phyloP scores from a whole-genome alignment of 2,113 vertebrate genomes.

The Lycaon pictus region DNA sequence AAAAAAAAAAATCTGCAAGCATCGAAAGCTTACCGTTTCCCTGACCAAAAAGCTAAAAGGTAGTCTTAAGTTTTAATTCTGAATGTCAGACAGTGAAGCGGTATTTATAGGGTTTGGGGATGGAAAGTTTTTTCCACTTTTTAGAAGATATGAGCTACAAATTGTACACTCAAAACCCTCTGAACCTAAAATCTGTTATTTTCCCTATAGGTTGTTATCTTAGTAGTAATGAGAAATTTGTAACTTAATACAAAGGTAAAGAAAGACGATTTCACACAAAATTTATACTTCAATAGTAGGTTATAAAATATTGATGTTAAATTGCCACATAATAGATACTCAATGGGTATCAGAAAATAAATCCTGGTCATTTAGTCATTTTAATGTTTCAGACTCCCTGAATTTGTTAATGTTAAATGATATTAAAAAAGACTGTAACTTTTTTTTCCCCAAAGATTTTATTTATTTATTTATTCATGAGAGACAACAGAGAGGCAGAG shows the following conservation, averaged over 20 bases:
- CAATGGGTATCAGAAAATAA: not conserved
- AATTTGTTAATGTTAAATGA: constrained; percentile 26
- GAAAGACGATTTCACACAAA: not conserved
- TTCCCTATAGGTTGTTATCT: not conserved
- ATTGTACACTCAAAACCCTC: not conserved
- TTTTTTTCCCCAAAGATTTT: too few species aligned
- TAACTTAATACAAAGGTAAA: not conserved
- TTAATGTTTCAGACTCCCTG: not conserved
- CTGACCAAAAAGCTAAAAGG: not conserved
- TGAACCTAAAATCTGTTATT: not conserved
- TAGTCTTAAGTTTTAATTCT: not conserved
- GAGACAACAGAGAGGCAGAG: too few species aligned
- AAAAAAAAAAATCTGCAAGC: not conserved
- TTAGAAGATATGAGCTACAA: not conserved
- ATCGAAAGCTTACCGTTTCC: not conserved
- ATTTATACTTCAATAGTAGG: not conserved
- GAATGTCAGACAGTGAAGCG: not conserved
- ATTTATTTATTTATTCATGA: too few species aligned
- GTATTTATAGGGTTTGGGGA: not conserved
- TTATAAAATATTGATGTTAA: not conserved
- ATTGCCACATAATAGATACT: not conserved
- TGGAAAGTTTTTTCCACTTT: not conserved
- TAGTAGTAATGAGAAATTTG: constrained; percentile 6
- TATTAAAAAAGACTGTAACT: not conserved
- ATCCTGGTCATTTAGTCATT: not conserved